These are phyloP conservation scores for Antigone vipio DNA, from an alignment of 2,113 vertebrate genomes.

Conservation along the genomic window DNA sequence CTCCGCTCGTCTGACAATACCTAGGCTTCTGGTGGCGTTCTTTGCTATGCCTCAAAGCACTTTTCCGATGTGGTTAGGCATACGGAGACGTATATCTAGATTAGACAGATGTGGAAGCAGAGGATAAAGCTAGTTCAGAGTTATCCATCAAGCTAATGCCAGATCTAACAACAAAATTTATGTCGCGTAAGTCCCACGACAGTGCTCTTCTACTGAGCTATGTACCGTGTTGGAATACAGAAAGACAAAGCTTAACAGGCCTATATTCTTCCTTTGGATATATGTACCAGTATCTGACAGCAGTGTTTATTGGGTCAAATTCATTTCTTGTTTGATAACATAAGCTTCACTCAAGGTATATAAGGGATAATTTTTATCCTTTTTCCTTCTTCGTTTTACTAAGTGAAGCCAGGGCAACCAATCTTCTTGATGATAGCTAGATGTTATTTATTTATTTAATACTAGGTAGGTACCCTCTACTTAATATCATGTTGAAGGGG, in stretches of 20 bases:
- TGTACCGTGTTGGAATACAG: neutral
- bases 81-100: neutral
- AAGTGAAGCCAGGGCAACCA: neutral
- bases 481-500: neutral
- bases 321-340: neutral
- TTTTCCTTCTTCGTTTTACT: neutral
- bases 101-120: neutral
- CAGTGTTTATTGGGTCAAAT: neutral
- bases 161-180: neutral
- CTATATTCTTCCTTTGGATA: neutral
- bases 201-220: neutral
- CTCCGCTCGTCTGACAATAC: accelerated
- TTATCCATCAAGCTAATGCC: neutral
- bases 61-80: neutral
- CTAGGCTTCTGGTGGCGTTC: neutral
- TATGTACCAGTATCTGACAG: neutral
- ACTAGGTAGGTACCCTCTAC: neutral
- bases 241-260: neutral
- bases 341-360: neutral
- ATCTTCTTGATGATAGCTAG: neutral
- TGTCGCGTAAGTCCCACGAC: neutral
- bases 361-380: neutral
- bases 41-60: accelerated
- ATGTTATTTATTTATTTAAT: neutral
- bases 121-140: neutral